Evolutionary conservation across 2,113 vertebrate genomes (phyloP), one percentile per base, ranked within the genome.

Genomic region (Aspiorhynchus laticeps): DNA sequence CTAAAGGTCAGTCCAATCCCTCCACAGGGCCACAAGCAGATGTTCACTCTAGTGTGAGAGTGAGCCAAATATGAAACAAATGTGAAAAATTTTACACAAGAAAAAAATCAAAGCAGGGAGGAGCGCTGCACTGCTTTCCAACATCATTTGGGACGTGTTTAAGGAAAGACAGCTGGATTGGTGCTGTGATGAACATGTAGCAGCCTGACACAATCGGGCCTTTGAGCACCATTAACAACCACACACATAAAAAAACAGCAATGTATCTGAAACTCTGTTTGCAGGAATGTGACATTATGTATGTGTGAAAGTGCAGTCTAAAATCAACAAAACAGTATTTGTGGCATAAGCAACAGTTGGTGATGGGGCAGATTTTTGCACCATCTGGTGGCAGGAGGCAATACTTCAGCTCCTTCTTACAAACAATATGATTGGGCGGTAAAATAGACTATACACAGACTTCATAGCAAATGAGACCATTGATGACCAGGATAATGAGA

Each of bases 11-110:
- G 65, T 19, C 43, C 41, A 67, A 53, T 38, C 79, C 38, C 94
- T 96, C 95, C 95, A 93, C 91, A 91, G 93, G 95, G 96, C 94
- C 93, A 95, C 92, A 93, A 95, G 94, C 96, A 96, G 96, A 96
- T 95, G 95, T 95, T 96, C 94, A 94, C 93, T 88, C 92, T 94
- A 56, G 95, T 95, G 95, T 94, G 93, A 93, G 93, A 96, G 95
- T 93, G 94, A 83, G 95, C 94, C 94, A 95, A 96, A 96, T 95
- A 95, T 95, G 94, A 97, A 96, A 96, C 96, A 96, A 97, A 96
- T 96, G 94, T 95, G 95, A 96, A 95, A 94, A 95, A 96, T 96
- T 96, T 94, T 94, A 94, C 94, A 91, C 61, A 53, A 87, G 77
- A 94, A 94, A 93, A 94, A 92, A 69, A 80, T 93, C 84, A 87